Evolutionary conservation across 64 coral and sea anemone species (phyloP).

Genomic region (Pocillopora verrucosa): DNA sequence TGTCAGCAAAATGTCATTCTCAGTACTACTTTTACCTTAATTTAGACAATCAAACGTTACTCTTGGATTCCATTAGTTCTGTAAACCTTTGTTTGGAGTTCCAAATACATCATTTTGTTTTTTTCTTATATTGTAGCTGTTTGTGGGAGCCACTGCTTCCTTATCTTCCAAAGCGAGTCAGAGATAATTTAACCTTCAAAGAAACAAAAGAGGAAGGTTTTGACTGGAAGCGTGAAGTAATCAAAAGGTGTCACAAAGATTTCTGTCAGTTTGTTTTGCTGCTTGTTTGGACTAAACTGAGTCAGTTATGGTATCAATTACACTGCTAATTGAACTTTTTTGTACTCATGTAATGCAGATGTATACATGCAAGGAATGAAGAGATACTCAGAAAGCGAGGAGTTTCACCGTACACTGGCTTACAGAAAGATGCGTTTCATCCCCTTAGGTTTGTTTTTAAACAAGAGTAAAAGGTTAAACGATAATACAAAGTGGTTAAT

Average conservation of each 20-base stretch:
- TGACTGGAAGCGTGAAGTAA: constrained; percentile 88
- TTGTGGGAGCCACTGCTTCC: constrained; percentile 68
- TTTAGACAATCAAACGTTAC: no score
- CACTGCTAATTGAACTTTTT: no score
- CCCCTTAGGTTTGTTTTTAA: constrained; percentile 47
- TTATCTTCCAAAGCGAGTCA: constrained; percentile 67
- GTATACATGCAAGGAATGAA: constrained; percentile 62
- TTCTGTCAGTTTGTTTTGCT: not conserved
- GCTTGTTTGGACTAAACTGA: no score
- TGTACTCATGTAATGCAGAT: constrained; percentile 12
- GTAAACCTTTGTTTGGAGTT: not conserved
- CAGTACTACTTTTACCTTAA: no score
- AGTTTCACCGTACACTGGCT: constrained; percentile 63
- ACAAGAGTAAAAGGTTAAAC: not conserved
- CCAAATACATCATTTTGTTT: not conserved
- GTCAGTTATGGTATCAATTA: not conserved
- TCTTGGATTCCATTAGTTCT: no score
- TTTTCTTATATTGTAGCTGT: constrained; percentile 18
- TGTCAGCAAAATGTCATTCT: no score
- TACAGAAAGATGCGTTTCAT: constrained; percentile 54
- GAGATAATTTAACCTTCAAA: constrained; percentile 74
- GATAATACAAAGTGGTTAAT: not conserved
- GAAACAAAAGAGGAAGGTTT: constrained; percentile 72
- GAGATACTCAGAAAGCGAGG: constrained; percentile 58
- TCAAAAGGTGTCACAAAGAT: constrained; percentile 54